Conservation (phyloP, 1,140 invertebrate genomes). For the Bombus difficillimus region DNA sequence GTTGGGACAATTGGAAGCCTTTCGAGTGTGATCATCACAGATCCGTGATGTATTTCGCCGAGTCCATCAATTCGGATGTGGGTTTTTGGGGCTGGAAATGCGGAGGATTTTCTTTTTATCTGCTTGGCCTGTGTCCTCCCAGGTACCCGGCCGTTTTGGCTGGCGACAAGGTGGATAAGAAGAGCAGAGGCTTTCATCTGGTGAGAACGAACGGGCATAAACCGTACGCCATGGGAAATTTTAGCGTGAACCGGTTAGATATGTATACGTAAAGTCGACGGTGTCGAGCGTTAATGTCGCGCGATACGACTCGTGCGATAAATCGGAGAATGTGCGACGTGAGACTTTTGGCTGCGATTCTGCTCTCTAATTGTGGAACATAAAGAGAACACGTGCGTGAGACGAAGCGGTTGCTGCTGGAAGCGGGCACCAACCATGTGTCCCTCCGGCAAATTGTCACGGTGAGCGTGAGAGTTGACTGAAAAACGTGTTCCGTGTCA, state of each 20-base stretch:
- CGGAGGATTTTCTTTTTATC: constrained; percentile 85
- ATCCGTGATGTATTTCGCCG: constrained; percentile 87
- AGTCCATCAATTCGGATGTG: constrained; percentile 86
- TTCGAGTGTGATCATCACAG: constrained; percentile 87
- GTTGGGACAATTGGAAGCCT: constrained; percentile 80
- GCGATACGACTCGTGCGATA: not conserved
- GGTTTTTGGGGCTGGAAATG: constrained; percentile 91
- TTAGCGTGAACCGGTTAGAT: constrained; percentile 59
- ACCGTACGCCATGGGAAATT: constrained; percentile 76
- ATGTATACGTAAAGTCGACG: constrained; percentile 20
- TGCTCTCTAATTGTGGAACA: not conserved
- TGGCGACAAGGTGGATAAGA: constrained; percentile 73
- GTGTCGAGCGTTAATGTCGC: not conserved
- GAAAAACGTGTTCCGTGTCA: constrained; percentile 38
- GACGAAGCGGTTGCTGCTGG: not conserved
- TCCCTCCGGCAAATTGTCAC: not conserved
- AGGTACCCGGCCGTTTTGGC: constrained; percentile 76
- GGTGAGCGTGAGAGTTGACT: not conserved
- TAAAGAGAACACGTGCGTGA: not conserved
- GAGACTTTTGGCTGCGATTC: not conserved
- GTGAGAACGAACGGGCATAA: constrained; percentile 73
- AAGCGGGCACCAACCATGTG: not conserved
- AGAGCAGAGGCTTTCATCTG: constrained; percentile 71
- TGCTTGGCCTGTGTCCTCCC: constrained; percentile 84
- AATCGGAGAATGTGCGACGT: not conserved